Percentiles rank a stretch among this genome's conserved stretches.
phyloP scores from a whole-genome alignment of 2,888 invertebrate genomes.

The Oegoconia quadripuncta region DNA sequence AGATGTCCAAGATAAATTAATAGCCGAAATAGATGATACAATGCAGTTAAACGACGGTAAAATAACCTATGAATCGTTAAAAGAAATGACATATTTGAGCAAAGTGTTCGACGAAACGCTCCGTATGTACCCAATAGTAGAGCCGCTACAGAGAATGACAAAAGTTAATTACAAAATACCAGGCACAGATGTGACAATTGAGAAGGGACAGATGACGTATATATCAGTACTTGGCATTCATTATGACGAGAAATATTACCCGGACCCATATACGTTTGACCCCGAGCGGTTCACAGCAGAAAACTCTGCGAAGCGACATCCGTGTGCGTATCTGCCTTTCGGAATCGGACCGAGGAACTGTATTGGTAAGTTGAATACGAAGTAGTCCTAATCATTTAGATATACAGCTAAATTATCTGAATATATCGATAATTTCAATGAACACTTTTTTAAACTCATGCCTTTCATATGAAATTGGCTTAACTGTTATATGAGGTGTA shows the following conservation, averaged over 20 bases:
- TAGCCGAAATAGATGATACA: no score
- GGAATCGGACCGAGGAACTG: constrained; percentile 25
- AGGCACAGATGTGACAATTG: constrained; percentile 34
- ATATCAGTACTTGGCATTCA: constrained; percentile 43
- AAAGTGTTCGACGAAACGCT: constrained; percentile 56
- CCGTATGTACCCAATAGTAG: constrained; percentile 60
- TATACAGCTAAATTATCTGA: no score
- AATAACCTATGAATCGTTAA: constrained; percentile 43
- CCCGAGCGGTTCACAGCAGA: constrained; percentile 33
- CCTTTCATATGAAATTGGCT: no score
- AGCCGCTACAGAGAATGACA: constrained; percentile 45
- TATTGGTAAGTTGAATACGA: constrained; percentile 21
- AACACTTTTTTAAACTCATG: no score
- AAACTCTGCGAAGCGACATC: constrained; percentile 17
- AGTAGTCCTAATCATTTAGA: no score
- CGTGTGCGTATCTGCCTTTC: constrained; percentile 22
- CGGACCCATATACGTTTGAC: constrained; percentile 31
- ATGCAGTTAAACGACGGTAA: constrained; percentile 35
- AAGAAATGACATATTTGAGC: constrained; percentile 47
- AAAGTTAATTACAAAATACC: constrained; percentile 40
- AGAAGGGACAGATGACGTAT: constrained; percentile 31
- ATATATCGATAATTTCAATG: no score
- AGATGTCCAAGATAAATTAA: no score
- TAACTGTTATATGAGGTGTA: no score
- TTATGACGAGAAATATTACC: constrained; percentile 47